A percentile compares a stretch with the other conserved stretches of the same genome.
Evolutionary conservation across 2,888 invertebrate species (phyloP).

Genomic region (Gerosis bhagava): DNA sequence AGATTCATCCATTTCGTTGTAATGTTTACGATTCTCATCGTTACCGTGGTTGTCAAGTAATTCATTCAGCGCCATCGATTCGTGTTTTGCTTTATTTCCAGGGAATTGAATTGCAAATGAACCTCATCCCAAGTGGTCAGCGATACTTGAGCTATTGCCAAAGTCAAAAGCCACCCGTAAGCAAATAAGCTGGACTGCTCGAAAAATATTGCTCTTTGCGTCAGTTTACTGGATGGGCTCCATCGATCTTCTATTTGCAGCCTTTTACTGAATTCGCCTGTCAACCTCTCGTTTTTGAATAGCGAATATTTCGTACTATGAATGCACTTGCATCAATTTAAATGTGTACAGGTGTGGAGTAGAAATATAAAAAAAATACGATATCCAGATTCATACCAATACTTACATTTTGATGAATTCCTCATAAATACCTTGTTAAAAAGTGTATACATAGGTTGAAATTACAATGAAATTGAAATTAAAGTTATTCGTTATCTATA

Average conservation of each 20-base stretch:
- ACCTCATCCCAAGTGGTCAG: conserved; percentile 15
- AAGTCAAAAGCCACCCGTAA: conserved; percentile 21
- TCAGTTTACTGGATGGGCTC: conserved; percentile 11
- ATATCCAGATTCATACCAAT: no score
- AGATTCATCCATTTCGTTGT: no score
- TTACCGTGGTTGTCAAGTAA: conserved; percentile 3
- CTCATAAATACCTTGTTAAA: no score
- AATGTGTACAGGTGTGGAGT: no score
- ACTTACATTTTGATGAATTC: no score
- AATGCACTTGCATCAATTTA: no score
- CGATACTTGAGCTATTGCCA: conserved; percentile 20
- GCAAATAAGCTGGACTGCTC: conserved; percentile 23
- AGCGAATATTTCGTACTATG: not conserved
- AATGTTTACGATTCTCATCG: conserved; percentile 7
- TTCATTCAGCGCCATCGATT: conserved; percentile 7
- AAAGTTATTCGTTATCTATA: no score
- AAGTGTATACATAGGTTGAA: no score
- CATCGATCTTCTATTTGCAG: conserved; percentile 17
- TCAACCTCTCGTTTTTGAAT: not conserved
- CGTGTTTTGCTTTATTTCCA: conserved; percentile 18
- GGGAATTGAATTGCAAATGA: conserved; percentile 25
- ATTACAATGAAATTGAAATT: no score
- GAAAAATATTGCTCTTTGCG: conserved; percentile 23
- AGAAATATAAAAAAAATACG: no score
- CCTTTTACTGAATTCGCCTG: conserved; percentile 10